Evolutionary conservation across 2,113 vertebrate genomes (phyloP).

Genomic region (Cololabis saira): DNA sequence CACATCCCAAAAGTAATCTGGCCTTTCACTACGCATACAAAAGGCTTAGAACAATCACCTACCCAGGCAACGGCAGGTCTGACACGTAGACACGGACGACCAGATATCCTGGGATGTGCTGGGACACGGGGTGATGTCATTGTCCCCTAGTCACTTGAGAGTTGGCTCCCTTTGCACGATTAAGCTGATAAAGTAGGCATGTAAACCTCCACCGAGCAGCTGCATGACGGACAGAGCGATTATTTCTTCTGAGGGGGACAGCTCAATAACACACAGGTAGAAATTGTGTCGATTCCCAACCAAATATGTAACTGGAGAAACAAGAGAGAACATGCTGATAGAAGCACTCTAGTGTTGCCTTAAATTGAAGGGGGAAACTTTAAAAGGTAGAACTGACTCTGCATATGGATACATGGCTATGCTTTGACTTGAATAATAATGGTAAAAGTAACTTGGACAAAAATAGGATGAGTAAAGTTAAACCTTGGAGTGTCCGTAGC

Average conservation of each 20-base stretch:
- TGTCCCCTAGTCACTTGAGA: slow-evolving; percentile 21
- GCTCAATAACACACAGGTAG: slow-evolving; percentile 15
- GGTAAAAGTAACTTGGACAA: too few relatives aligned
- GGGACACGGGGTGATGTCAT: slow-evolving; percentile 38
- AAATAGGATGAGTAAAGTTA: too few relatives aligned
- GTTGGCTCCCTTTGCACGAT: slow-evolving; percentile 16
- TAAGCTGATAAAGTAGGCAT: slow-evolving; percentile 15
- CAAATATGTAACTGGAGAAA: slow-evolving; percentile 24
- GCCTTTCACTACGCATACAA: slow-evolving; percentile 27
- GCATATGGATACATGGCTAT: too few relatives aligned
- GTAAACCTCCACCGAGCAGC: slow-evolving; percentile 7
- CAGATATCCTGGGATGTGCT: slow-evolving; percentile 36
- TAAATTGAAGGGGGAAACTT: too few relatives aligned
- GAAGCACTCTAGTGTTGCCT: too few relatives aligned
- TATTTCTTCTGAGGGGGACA: slow-evolving; percentile 20
- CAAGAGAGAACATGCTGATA: not conserved
- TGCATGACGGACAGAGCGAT: slow-evolving; percentile 11
- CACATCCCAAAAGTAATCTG: slow-evolving; percentile 8
- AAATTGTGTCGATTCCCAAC: not conserved
- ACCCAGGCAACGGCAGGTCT: slow-evolving; percentile 14
- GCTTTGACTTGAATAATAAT: too few relatives aligned
- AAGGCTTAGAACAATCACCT: slow-evolving; percentile 37
- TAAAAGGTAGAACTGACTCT: too few relatives aligned
- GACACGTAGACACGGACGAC: slow-evolving; percentile 45
- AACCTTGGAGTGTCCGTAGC: too few relatives aligned